Evolutionary conservation across 1,140 invertebrate genomes (phyloP).

Genomic region (Cydia pomonella): DNA sequence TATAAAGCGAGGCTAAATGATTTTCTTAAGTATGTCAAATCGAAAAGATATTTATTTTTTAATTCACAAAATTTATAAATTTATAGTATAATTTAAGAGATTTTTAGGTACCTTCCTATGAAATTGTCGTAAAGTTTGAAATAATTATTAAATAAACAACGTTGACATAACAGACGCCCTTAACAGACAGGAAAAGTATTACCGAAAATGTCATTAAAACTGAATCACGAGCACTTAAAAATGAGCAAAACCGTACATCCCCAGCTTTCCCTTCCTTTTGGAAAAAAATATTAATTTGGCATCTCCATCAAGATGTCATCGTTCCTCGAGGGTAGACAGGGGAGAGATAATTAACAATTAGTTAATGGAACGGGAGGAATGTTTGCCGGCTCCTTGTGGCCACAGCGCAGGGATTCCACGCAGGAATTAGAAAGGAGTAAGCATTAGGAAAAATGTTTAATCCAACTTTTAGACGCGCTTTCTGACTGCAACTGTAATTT

Average conservation of each 20-base stretch:
- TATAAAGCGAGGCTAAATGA: too few relatives aligned
- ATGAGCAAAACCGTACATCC: conserved; percentile 23
- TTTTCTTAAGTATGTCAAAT: too few relatives aligned
- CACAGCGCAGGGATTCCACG: conserved; percentile 18
- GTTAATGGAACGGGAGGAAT: conserved; percentile 55
- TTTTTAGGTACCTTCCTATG: too few relatives aligned
- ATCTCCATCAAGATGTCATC: conserved; percentile 58
- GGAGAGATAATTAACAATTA: conserved; percentile 65
- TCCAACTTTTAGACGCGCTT: neutral
- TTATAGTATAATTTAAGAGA: too few relatives aligned
- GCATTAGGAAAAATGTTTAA: conserved; percentile 5
- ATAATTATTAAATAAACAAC: neutral
- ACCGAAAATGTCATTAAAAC: conserved; percentile 18
- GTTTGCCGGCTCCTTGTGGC: conserved; percentile 46
- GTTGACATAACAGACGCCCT: neutral
- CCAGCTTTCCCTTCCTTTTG: conserved; percentile 16
- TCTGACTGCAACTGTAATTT: neutral
- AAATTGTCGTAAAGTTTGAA: neutral
- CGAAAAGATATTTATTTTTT: too few relatives aligned
- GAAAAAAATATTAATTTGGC: conserved; percentile 50
- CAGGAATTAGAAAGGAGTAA: conserved; percentile 31
- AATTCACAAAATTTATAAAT: too few relatives aligned
- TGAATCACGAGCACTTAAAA: conserved; percentile 25
- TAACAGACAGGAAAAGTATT: conserved; percentile 14
- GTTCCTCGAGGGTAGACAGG: conserved; percentile 38